Evolutionary conservation across 37 sponge, comb jelly and placozoan species (phyloP), one percentile per base, ranked within the genome.

Genomic region (Aphrocallistes beatrix): DNA sequence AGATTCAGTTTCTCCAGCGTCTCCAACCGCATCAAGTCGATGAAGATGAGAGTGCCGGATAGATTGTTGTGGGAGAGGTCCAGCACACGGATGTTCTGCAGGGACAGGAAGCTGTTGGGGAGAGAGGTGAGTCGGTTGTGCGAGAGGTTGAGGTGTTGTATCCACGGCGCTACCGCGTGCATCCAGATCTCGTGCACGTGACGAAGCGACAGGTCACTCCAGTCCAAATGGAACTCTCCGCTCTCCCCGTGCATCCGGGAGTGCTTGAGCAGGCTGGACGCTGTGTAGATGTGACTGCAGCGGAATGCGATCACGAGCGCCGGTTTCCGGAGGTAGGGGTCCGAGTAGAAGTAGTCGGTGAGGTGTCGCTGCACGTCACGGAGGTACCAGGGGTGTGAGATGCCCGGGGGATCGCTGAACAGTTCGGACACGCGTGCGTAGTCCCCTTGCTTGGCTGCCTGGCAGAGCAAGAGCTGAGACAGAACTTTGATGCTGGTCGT

Each of bases 111-210:
- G 3, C 28, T 60, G 34, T 60, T 60, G 1, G 75, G 75, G 75
- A 60, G 75, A 25, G 75, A 60, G 28, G 75, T 60, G 28, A 60
- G 75, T 60, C n/a, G 10, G 75, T 60, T 60, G 25, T 60, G 10
- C 6, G 75, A 60, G 3, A 60, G 75, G 34, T 32, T 60, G 21
- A 60, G n/a, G 34, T 60, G 34, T 28, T 60, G 28, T 28, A 60
- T 30, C 75, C 75, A 60, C n/a, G 75, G 75, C 1, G 28, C n/a
- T 6, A 60, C 75, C 10, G 25, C n/a, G n/a, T 60, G 75, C 75
- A 60, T 60, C 75, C 75, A 60, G 75, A 60, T 60, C 34, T 60
- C 75, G n/a, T 60, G 75, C 25, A 60, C 75, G 21, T 60, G 25
- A 25, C 34, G 25, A 8, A 60, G 75, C 10, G 75, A 60, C 75